A percentile compares a stretch with the other conserved stretches of the same genome.
Evolutionary conservation across 2,113 vertebrate species (phyloP).

Genomic region (Ptilonorhynchus violaceus): DNA sequence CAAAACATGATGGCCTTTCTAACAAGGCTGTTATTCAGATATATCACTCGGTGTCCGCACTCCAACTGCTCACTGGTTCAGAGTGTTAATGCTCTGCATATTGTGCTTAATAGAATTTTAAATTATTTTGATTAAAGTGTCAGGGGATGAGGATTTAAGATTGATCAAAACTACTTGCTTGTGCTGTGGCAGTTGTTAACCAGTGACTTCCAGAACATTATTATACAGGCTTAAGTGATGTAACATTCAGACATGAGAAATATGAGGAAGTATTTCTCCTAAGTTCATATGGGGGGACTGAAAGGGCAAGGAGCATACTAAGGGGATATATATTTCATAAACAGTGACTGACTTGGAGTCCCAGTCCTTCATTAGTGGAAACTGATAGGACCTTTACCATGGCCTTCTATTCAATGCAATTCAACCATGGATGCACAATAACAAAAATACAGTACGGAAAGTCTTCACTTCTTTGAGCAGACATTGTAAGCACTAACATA

Average conservation of each 20-base stretch:
- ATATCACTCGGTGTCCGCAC: background rate
- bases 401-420: background rate
- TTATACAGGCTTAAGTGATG: constrained; percentile 25
- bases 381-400: background rate
- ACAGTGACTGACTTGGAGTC: background rate
- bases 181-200: constrained; percentile 45
- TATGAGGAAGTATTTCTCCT: background rate
- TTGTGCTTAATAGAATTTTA: constrained; percentile 76
- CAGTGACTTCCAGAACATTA: constrained; percentile 49
- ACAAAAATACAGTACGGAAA: background rate
- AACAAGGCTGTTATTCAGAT: constrained; percentile 37
- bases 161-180: constrained; percentile 62
- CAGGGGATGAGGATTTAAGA: constrained; percentile 70
- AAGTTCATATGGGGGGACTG: background rate
- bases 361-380: background rate
- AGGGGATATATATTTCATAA: background rate
- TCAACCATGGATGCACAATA: background rate
- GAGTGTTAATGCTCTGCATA: constrained; percentile 68
- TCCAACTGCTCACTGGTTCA: constrained; percentile 46
- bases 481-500: background rate
- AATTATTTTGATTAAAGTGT: constrained; percentile 81
- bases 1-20: constrained; percentile 23
- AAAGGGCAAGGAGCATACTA: background rate
- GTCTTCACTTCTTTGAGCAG: background rate
- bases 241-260: constrained; percentile 16